These are phyloP conservation scores for Meles meles DNA, from an alignment of 2,113 vertebrate genomes.

Conservation along the genomic window DNA sequence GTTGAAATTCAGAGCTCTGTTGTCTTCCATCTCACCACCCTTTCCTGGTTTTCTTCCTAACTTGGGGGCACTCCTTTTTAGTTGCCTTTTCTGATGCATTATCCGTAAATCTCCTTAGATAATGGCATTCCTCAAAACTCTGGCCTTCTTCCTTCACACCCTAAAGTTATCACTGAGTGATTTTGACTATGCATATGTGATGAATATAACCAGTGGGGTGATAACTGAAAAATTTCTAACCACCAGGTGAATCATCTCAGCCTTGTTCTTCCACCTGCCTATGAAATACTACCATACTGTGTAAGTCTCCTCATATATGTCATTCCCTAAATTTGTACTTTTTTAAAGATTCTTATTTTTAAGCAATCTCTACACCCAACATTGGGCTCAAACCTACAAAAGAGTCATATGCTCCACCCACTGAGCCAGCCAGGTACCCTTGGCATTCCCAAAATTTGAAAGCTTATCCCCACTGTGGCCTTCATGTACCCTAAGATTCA, in stretches of 20 bases:
- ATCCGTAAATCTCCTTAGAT: not conserved
- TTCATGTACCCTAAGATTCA: not conserved
- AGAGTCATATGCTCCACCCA: not conserved
- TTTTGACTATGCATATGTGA: not conserved
- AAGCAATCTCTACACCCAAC: not conserved
- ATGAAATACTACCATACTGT: not conserved
- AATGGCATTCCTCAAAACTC: not conserved
- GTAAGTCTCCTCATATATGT: not conserved
- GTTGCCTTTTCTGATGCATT: not conserved
- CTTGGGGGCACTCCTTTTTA: not conserved
- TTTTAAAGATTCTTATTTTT: not conserved
- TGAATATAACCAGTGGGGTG: not conserved
- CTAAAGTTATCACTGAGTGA: not conserved
- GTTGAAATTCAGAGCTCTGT: not conserved
- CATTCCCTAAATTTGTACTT: not conserved
- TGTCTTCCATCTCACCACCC: not conserved
- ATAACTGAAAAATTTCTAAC: not conserved
- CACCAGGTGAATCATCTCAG: not conserved
- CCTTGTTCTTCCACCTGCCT: not conserved
- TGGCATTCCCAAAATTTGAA: not conserved
- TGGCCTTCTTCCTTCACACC: not conserved
- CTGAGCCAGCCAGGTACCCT: not conserved
- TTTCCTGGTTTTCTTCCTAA: not conserved
- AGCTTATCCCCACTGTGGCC: not conserved
- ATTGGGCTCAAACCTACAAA: not conserved